Evolutionary conservation across 1,140 invertebrate species (phyloP).

Genomic region (Eufriesea mexicana): DNA sequence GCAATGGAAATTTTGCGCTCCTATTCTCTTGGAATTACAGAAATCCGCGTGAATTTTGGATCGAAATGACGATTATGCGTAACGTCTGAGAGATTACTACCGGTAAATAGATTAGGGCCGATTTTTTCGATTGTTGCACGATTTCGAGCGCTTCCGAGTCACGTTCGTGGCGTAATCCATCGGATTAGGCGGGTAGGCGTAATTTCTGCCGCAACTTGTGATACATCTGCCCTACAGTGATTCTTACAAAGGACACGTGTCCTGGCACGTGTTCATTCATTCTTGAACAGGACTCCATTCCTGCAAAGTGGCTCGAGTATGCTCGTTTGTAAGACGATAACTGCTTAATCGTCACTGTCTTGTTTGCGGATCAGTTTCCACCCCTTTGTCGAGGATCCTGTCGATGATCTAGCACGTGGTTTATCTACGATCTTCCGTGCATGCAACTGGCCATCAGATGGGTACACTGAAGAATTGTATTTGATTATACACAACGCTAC

Average conservation of each 20-base stretch:
- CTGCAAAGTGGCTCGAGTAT: slow-evolving; percentile 71
- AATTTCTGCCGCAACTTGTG: slow-evolving; percentile 69
- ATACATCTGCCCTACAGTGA: slow-evolving; percentile 73
- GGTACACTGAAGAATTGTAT: no score
- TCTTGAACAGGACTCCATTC: slow-evolving; percentile 67
- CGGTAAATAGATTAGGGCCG: background rate
- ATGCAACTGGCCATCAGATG: no score
- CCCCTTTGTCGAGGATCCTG: background rate
- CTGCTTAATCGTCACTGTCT: slow-evolving; percentile 12
- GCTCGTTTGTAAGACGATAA: slow-evolving; percentile 34
- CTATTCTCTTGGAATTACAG: no score
- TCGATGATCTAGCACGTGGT: background rate
- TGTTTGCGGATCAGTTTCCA: background rate
- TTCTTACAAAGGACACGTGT: slow-evolving; percentile 72
- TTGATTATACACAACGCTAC: no score
- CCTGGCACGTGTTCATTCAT: slow-evolving; percentile 64
- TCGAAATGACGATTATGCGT: background rate
- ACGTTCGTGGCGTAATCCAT: slow-evolving; percentile 72
- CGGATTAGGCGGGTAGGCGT: slow-evolving; percentile 71
- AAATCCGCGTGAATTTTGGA: background rate
- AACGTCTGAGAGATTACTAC: background rate
- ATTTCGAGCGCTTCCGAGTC: slow-evolving; percentile 56
- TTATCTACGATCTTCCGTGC: slow-evolving; percentile 19
- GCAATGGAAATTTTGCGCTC: background rate
- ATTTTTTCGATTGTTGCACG: slow-evolving; percentile 25